Conservation (phyloP, 2,888 invertebrate genomes). For the Nephrotoma appendiculata region DNA sequence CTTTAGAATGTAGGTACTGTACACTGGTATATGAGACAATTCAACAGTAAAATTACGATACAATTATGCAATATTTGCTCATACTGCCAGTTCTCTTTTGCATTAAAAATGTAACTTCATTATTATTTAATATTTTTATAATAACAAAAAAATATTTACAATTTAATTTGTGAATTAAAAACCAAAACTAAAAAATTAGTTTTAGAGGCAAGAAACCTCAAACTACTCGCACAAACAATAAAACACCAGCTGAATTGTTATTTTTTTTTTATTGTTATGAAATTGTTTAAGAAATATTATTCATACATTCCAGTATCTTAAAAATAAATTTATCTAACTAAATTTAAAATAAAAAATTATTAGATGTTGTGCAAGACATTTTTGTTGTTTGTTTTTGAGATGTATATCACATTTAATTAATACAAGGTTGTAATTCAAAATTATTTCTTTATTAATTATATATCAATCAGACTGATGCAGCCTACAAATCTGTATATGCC, state of each 20-base stretch:
- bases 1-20: background rate
- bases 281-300: background rate
- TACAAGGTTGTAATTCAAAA: background rate
- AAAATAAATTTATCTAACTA: background rate
- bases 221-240: background rate
- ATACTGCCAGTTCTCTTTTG: background rate
- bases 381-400: background rate
- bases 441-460: background rate
- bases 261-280: background rate
- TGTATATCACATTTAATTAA: background rate
- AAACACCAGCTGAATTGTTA: background rate
- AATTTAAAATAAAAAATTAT: background rate
- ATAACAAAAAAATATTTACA: too few relatives aligned
- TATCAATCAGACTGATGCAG: background rate
- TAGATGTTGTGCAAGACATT: background rate
- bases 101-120: background rate
- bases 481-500: background rate
- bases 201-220: background rate
- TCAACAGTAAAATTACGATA: background rate
- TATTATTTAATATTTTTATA: background rate
- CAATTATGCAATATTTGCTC: background rate
- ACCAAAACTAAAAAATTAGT: background rate
- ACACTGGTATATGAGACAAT: background rate
- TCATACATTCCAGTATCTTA: background rate
- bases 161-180: background rate